Evolutionary conservation across 2,797 vertebrate genomes (phyloP), one percentile per base, ranked within the genome.

Genomic region (Atherinosoma microstoma): DNA sequence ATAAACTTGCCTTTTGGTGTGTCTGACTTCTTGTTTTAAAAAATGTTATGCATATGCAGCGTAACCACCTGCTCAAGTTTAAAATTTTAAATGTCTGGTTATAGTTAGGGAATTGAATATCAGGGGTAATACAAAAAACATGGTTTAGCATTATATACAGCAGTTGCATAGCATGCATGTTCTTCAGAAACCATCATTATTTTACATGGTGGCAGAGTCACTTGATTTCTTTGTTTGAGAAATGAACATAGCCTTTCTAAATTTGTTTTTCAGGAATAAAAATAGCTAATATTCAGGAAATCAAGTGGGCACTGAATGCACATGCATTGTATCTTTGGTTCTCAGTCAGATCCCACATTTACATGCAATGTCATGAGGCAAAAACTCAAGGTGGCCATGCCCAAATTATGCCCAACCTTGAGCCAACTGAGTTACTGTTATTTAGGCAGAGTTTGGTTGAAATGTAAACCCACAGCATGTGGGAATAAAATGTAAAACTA

Each of bases 401-500:
- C n/a, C 20, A 51, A 51, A 22, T 49, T 3, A 22, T 32, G 30
- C 2, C 2, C 5, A 2, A 32, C 9, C 47, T 20, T 3, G 47
- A 51, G 47, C 2, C n/a, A 13, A 9, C 66, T 47, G 13, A 35
- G 40, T 38, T 59, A 22, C 29, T 58, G 66, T 35, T 27, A 67
- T 53, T 34, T 27, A 42, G 65, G 57, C 40, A 59, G 27, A 45
- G 42, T 51, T 69, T 59, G 18, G 22, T 20, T 45, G 34, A 35
- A 5, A 9, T 35, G 34, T 13, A 27, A 8, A 2, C 22, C 12
- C 35, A 27, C 30, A 20, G 6, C 10, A 51, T 53, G 34, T 70
- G 34, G 11, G 35, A 54, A 15, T 40, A 35, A 35, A 35, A 35
- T 6, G 4, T 35, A 35, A 35, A 35, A 29, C 64, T 56, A 36